Percentiles rank a stretch among this genome's conserved stretches.
Evolutionary conservation across 2,888 invertebrate species (phyloP).

Genomic region (Philaethria dido): DNA sequence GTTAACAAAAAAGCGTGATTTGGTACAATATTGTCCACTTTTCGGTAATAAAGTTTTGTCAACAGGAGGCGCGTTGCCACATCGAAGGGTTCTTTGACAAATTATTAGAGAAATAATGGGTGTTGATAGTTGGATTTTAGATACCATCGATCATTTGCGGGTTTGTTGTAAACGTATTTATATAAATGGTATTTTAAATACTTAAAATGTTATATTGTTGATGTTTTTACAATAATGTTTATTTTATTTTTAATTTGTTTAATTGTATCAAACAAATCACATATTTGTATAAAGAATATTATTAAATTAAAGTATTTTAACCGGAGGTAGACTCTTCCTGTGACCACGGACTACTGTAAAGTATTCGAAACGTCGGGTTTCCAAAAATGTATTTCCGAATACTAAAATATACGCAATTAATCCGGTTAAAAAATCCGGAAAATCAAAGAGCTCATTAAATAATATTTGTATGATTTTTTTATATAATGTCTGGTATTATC

Average conservation of each 20-base stretch:
- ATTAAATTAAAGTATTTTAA: no score
- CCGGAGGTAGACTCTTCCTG: no score
- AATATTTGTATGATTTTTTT: no score
- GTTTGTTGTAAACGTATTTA: slow-evolving; percentile 25
- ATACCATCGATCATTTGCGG: slow-evolving; percentile 56
- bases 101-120: slow-evolving; percentile 66
- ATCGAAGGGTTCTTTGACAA: slow-evolving; percentile 77
- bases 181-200: slow-evolving; percentile 21
- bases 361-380: no score
- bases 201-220: neutral
- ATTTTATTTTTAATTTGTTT: neutral
- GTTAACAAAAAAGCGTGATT: slow-evolving; percentile 68
- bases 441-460: no score
- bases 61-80: slow-evolving; percentile 72
- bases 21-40: slow-evolving; percentile 80
- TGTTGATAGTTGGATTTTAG: slow-evolving; percentile 63
- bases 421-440: no score
- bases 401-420: no score
- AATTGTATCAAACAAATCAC: no score
- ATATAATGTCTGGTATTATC: no score
- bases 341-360: no score
- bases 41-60: slow-evolving; percentile 83
- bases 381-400: no score
- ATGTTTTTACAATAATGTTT: neutral
- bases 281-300: no score